Conservation (phyloP, 2,113 vertebrate genomes). For the Rhombomys opimus region DNA sequence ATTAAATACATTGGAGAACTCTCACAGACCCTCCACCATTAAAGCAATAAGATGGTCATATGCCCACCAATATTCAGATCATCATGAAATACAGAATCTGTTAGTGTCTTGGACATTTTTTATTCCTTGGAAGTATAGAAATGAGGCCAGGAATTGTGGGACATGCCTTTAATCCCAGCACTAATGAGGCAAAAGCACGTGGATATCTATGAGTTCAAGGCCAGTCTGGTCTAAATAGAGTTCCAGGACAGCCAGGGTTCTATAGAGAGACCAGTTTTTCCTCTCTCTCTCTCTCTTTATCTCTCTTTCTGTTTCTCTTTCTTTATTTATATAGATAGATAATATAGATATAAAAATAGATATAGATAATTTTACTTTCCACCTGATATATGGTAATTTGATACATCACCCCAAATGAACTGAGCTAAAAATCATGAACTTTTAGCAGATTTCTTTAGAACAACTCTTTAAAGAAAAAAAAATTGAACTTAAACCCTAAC, state of each 20-base stretch:
- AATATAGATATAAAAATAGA: too few relatives aligned
- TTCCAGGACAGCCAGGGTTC: neutral
- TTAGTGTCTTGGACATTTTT: neutral
- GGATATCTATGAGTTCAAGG: neutral
- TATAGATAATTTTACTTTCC: neutral
- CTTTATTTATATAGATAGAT: too few relatives aligned
- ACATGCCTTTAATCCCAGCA: neutral
- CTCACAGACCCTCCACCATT: neutral
- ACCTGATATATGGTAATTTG: too few relatives aligned
- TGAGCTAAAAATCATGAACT: neutral
- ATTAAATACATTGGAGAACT: accelerated
- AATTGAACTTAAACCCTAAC: neutral
- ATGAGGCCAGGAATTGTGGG: neutral
- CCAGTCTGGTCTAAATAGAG: neutral
- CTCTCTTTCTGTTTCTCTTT: too few relatives aligned
- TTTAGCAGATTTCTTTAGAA: neutral
- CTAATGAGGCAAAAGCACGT: neutral
- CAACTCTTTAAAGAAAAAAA: neutral
- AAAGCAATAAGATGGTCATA: neutral
- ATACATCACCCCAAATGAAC: neutral
- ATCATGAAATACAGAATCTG: neutral
- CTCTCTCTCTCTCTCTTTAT: too few relatives aligned
- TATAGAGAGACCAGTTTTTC: neutral
- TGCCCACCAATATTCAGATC: neutral
- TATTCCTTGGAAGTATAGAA: neutral